Evolutionary conservation across 2,797 vertebrate genomes (phyloP).

Genomic region (Perodicticus potto): DNA sequence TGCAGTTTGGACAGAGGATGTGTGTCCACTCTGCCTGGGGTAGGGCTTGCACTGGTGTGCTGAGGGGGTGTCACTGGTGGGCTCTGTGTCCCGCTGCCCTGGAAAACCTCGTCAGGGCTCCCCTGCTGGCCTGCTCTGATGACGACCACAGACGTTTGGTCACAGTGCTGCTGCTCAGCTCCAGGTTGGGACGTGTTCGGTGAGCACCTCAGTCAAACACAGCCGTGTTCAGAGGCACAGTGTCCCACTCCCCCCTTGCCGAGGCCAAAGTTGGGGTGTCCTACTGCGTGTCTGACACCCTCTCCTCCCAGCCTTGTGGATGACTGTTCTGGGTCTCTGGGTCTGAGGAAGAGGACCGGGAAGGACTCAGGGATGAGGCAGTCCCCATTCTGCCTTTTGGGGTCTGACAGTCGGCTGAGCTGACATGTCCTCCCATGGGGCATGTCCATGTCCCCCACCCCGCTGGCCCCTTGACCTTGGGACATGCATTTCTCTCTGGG

Average conservation of each 20-base stretch:
- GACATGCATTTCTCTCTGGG: not conserved
- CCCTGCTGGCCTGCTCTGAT: not conserved
- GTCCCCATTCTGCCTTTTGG: not conserved
- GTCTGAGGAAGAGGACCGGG: not conserved
- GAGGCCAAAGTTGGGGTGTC: not conserved
- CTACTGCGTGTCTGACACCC: not conserved
- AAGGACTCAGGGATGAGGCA: not conserved
- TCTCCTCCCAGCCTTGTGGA: not conserved
- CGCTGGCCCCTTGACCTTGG: not conserved
- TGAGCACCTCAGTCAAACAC: not conserved
- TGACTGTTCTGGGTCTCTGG: not conserved
- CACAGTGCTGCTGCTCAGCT: too few species aligned
- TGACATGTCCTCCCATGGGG: not conserved
- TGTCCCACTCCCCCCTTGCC: not conserved
- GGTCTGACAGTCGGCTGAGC: not conserved
- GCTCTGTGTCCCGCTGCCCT: not conserved
- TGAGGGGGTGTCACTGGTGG: fast-evolving
- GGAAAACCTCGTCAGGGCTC: not conserved
- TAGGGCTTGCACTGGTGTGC: too few species aligned
- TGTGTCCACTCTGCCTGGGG: fast-evolving
- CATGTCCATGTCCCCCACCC: too few species aligned
- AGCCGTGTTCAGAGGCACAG: not conserved
- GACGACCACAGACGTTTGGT: not conserved
- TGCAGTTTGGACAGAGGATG: fast-evolving
- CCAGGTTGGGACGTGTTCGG: not conserved